A percentile compares a stretch with the other conserved stretches of the same genome.
Evolutionary conservation across 2,113 vertebrate species (phyloP).

Genomic region (Arothron firmamentum): DNA sequence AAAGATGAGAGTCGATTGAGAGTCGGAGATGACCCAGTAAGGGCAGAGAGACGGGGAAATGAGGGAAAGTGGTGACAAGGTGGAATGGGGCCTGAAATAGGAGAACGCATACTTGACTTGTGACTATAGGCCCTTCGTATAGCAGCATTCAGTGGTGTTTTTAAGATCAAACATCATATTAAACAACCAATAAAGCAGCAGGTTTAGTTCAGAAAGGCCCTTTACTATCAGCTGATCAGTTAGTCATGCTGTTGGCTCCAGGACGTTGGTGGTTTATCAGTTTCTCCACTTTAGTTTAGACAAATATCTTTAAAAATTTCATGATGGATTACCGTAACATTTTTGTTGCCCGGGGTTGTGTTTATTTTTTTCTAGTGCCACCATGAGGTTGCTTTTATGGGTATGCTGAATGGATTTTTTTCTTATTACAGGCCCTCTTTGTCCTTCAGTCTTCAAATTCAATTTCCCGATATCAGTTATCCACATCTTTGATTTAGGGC

Average conservation of each 20-base stretch:
- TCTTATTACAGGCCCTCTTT: no score
- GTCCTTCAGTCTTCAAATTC: no score
- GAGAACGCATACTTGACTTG: constrained; percentile 43
- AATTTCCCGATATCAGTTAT: no score
- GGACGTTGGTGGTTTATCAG: background rate
- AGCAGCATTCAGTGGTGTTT: constrained; percentile 11
- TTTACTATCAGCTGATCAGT: background rate
- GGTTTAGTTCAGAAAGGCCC: no score
- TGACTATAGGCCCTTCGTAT: constrained; percentile 26
- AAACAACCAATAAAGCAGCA: no score
- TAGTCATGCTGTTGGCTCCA: background rate
- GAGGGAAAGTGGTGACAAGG: constrained; percentile 49
- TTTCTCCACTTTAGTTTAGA: background rate
- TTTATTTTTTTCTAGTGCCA: no score
- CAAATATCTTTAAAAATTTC: background rate
- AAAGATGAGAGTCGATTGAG: constrained; percentile 58
- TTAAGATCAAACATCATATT: background rate
- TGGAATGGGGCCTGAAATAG: constrained; percentile 41
- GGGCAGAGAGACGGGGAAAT: constrained; percentile 23
- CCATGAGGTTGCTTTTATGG: no score
- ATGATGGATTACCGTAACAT: background rate
- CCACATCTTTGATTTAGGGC: no score
- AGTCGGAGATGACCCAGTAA: constrained; percentile 51
- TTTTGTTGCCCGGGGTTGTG: no score
- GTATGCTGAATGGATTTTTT: no score